Base-by-base conservation (phyloP, 2,797 vertebrate genomes). In the Cynopterus sphinx region DNA sequence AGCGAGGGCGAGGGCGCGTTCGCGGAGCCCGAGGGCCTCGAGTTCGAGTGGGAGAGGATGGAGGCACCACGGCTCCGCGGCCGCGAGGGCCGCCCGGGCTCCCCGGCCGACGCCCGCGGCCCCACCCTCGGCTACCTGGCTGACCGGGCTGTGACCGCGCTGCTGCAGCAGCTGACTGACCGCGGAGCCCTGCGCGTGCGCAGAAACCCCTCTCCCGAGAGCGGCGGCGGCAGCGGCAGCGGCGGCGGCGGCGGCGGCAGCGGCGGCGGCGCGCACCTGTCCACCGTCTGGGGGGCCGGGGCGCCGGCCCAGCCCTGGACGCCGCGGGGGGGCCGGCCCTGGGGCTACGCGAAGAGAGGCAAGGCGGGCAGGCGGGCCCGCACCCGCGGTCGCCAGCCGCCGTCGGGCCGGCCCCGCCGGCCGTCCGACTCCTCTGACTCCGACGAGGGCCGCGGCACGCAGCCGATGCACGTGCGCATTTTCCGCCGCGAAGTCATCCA, bases 351-450 rank as follows among this genome's bases (percentile, higher is more conserved):
- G 1, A 65, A 6, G 15, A 77, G 31, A 36, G 26, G 31, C 10
- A n/a, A n/a, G n/a, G n/a, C n/a, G 19, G 3, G 6, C 11, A 67
- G 2, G 13, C 1, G 12, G 3, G 2, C 4, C 0, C 0, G 1
- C 73, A 10, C 3, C 1, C 24, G 3, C 4, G 12, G 16, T 5
- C 11, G 0, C 31, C 88, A 19, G 67, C 3, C 6, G 53, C 10
- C 13, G 5, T 13, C 4, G 53, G 1, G 3, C 2, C 49, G 0
- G 9, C 4, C 13, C 0, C 0, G 2, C 5, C 24, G 0, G 43
- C 41, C 16, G 5, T 49, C 59, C 0, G 19, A 88, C 31, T 17
- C 28, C 26, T 15, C 28, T 0, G 39, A 59, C 10, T 70, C 65
- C 5, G 75, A 90, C 26, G 81, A 96, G n/a, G 9, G 86, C 22